Base-by-base conservation (phyloP, 1,140 invertebrate species). In the Periplaneta americana region DNA sequence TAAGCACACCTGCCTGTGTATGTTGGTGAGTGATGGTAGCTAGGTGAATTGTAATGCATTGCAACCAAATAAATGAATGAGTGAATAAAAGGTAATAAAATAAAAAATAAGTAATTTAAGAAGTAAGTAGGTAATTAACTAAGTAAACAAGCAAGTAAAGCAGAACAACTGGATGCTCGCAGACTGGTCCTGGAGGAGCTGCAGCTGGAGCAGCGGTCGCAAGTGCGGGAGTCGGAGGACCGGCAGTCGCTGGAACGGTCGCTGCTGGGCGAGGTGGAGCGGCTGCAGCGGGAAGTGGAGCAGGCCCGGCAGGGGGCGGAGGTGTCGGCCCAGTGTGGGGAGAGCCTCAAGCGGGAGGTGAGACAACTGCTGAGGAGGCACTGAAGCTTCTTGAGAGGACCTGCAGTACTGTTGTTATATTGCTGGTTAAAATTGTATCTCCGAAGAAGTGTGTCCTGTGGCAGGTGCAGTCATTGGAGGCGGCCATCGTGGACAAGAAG, bases 401-500 rank as follows among this genome's bases (percentile, higher is more conserved):
- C n/a, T n/a, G n/a, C n/a, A n/a, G n/a, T n/a, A n/a, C n/a, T n/a
- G n/a, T n/a, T n/a, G n/a, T n/a, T n/a, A n/a, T n/a, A n/a, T n/a
- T n/a, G n/a, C n/a, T n/a, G n/a, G n/a, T n/a, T n/a, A n/a, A n/a
- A n/a, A n/a, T 57, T 81, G 75, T 83, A 74, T 57, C n/a, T 18
- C 17, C n/a, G 48, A 57, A 57, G 39, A 57, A 57, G 22, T 57
- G n/a, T 78, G 35, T 83, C 33, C 82, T n/a, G 34, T 83, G 83
- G 11, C 75, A 94, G 91, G 92, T 96, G 4, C 90, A 93, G 32
- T 91, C 92, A 82, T 88, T 96, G 83, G 95, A 96, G 87, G 91
- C 91, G 74, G 93, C 94, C 0, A 96, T 96, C 86, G 92, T 93
- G 81, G 95, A 96, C 81, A 96, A 97, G 87, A 96, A 96, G 87